Percentiles rank a stretch among this genome's conserved stretches.
Conservation (phyloP, 2,113 vertebrate species). For the Murina feae region DNA sequence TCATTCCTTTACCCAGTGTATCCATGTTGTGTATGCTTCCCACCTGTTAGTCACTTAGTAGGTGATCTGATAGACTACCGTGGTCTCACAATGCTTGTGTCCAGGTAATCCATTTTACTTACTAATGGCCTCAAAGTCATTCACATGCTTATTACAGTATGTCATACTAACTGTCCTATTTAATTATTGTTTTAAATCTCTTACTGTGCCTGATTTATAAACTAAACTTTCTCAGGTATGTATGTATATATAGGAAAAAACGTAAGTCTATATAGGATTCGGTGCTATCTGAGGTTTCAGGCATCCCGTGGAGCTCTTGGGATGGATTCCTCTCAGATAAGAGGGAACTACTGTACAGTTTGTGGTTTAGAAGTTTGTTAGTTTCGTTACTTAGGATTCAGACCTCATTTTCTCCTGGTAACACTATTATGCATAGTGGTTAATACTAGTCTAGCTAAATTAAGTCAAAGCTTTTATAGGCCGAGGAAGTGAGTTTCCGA, state of each 20-base stretch:
- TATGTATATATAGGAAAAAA: not conserved
- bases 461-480: not conserved
- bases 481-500: not conserved
- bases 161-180: not conserved
- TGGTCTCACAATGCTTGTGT: not conserved
- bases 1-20: not conserved
- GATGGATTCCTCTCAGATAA: not conserved
- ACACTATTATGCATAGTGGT: not conserved
- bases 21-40: not conserved
- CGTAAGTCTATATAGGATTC: too few species aligned
- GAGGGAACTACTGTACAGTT: not conserved
- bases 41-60: not conserved
- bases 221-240: not conserved
- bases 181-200: not conserved
- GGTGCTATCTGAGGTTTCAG: not conserved
- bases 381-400: not conserved
- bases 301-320: not conserved
- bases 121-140: not conserved
- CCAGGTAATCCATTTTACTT: not conserved
- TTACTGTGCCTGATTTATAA: not conserved
- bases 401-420: not conserved
- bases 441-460: not conserved
- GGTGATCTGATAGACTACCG: not conserved
- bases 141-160: not conserved
- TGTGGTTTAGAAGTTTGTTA: not conserved